These are phyloP conservation scores for Ploceus nigricollis DNA, from an alignment of 2,113 vertebrate species.

Conservation along the genomic window DNA sequence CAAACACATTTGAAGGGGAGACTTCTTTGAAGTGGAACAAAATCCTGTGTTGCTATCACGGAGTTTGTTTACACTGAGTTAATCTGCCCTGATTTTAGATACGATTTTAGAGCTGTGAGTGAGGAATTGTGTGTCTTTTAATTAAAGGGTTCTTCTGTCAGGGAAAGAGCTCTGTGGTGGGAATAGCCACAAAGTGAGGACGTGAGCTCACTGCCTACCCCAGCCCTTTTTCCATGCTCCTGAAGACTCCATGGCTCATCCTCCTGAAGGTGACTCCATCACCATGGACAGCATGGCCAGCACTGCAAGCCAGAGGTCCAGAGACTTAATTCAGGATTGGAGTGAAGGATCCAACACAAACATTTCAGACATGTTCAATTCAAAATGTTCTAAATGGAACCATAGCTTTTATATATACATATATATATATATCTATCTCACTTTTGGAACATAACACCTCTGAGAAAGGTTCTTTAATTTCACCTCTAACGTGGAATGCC, in stretches of 20 bases:
- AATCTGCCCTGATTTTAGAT: not conserved
- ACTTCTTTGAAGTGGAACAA: not conserved
- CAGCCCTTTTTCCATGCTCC: fast-evolving
- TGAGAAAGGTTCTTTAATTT: constrained; percentile 32
- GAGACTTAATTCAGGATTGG: not conserved
- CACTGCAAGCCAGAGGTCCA: not conserved
- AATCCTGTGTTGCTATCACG: not conserved
- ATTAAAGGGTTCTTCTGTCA: not conserved
- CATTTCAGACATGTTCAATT: not conserved
- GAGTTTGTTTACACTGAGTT: constrained; percentile 2
- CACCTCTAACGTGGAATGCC: not conserved
- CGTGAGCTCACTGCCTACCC: not conserved
- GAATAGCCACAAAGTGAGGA: not conserved
- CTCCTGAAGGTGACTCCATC: not conserved
- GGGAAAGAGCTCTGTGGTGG: not conserved
- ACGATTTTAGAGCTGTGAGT: not conserved
- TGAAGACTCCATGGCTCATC: not conserved
- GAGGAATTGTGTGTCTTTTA: not conserved
- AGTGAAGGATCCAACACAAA: not conserved
- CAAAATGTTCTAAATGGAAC: not conserved
- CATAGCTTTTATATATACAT: not conserved
- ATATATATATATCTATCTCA: not conserved
- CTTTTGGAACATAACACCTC: not conserved
- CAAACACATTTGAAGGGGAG: not conserved
- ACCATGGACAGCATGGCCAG: fast-evolving